These are phyloP conservation scores for Lasioglossum figueresi DNA, from an alignment of 2,888 invertebrate species.

Conservation along the genomic window DNA sequence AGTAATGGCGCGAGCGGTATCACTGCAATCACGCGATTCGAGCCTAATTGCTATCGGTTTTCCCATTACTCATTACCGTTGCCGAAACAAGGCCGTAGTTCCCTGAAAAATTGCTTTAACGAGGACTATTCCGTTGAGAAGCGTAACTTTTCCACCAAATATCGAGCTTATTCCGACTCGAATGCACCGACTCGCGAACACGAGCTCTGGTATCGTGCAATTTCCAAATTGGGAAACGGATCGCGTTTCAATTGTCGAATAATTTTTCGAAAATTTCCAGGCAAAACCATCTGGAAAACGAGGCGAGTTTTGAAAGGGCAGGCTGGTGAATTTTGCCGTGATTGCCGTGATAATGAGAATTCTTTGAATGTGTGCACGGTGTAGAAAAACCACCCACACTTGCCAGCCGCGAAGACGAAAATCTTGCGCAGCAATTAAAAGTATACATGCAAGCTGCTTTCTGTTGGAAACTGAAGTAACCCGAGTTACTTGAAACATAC, in stretches of 20 bases:
- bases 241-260: not conserved
- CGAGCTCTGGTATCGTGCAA: not conserved
- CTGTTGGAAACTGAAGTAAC: not conserved
- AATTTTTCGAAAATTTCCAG: not conserved
- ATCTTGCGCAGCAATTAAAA: slow-evolving; percentile 17
- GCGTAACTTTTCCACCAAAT: not conserved
- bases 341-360: not conserved
- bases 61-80: slow-evolving; percentile 70
- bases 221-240: not conserved
- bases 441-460: not conserved
- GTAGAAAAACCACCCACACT: not conserved
- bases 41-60: slow-evolving; percentile 76
- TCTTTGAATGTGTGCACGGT: not conserved
- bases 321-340: not conserved
- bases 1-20: slow-evolving; percentile 52
- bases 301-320: not conserved
- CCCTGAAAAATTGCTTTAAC: slow-evolving; percentile 14
- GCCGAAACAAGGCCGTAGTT: slow-evolving; percentile 38
- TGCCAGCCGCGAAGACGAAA: not conserved
- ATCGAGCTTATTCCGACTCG: not conserved
- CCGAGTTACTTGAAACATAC: not conserved
- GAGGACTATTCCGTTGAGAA: not conserved
- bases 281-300: not conserved
- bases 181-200: not conserved
- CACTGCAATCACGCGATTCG: slow-evolving; percentile 62